A percentile compares a stretch with the other conserved stretches of the same genome.
phyloP scores from a whole-genome alignment of 2,797 vertebrate species.

The Thaleichthys pacificus region DNA sequence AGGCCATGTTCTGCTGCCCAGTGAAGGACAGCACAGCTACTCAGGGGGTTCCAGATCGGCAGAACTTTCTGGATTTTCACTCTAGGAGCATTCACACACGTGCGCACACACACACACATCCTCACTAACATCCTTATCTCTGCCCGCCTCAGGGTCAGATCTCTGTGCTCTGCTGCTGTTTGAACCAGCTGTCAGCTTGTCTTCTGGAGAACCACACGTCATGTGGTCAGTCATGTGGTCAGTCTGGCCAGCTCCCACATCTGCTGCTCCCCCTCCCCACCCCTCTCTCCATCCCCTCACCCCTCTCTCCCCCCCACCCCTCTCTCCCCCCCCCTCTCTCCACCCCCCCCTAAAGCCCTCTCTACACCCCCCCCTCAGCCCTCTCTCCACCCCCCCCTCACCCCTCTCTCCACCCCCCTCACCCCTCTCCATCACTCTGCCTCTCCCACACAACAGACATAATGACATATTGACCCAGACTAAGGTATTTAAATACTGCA shows the following conservation, averaged over 20 bases:
- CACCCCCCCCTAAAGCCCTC: neutral
- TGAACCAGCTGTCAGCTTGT: neutral
- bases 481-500: slow-evolving; percentile 45
- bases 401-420: neutral
- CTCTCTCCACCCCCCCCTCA: neutral
- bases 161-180: neutral
- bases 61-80: neutral
- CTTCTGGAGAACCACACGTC: slow-evolving; percentile 2
- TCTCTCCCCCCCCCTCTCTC: neutral
- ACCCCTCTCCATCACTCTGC: neutral
- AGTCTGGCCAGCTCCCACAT: slow-evolving; percentile 23
- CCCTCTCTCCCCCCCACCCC: neutral
- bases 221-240: slow-evolving; percentile 16
- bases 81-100: neutral
- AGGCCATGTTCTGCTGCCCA: too few relatives aligned
- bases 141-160: neutral
- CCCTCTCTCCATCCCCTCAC: too few relatives aligned
- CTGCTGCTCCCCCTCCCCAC: slow-evolving; percentile 24
- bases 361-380: neutral
- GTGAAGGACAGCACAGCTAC: neutral
- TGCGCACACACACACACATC: neutral
- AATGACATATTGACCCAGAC: slow-evolving; percentile 47
- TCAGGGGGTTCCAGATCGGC: neutral
- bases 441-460: slow-evolving; percentile 25
- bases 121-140: neutral